Evolutionary conservation across 2,888 invertebrate genomes (phyloP).

Genomic region (Ophion ventricosus): DNA sequence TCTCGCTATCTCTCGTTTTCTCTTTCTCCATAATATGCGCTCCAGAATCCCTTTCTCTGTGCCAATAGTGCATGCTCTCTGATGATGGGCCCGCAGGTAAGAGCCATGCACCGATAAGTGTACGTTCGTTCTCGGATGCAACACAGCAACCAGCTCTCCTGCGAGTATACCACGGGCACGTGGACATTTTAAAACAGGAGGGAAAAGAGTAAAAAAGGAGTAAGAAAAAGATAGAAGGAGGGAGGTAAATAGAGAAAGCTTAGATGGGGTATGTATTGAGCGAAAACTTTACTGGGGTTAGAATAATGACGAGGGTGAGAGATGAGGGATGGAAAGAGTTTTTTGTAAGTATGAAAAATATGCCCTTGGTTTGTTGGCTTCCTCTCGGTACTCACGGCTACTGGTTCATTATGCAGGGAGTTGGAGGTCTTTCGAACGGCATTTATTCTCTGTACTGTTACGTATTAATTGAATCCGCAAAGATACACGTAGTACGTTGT

Average conservation of each 20-base stretch:
- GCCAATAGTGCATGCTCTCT: constrained; percentile 42
- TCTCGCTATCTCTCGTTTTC: constrained; percentile 23
- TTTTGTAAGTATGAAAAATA: no score
- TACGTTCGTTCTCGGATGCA: constrained; percentile 50
- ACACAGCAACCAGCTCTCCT: constrained; percentile 19
- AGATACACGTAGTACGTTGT: no score
- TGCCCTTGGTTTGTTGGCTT: constrained; percentile 11
- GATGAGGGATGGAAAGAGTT: no score
- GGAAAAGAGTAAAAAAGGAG: not conserved
- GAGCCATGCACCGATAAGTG: constrained; percentile 58
- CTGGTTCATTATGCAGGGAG: constrained; percentile 38
- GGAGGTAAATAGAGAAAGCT: constrained; percentile 28
- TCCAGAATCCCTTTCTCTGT: constrained; percentile 34
- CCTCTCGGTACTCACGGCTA: constrained; percentile 35
- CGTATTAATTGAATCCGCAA: not conserved
- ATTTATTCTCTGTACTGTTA: constrained; percentile 15
- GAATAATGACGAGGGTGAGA: not conserved
- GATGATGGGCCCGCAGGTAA: constrained; percentile 63
- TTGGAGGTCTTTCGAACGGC: constrained; percentile 20
- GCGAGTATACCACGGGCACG: constrained; percentile 2
- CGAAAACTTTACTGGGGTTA: constrained; percentile 29
- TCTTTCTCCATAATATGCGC: constrained; percentile 15
- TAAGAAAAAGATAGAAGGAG: constrained; percentile 3
- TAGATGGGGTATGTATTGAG: constrained; percentile 5
- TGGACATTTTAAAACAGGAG: not conserved